These are phyloP conservation scores for Eumaeus atala DNA, from an alignment of 1,140 invertebrate species.

Conservation along the genomic window DNA sequence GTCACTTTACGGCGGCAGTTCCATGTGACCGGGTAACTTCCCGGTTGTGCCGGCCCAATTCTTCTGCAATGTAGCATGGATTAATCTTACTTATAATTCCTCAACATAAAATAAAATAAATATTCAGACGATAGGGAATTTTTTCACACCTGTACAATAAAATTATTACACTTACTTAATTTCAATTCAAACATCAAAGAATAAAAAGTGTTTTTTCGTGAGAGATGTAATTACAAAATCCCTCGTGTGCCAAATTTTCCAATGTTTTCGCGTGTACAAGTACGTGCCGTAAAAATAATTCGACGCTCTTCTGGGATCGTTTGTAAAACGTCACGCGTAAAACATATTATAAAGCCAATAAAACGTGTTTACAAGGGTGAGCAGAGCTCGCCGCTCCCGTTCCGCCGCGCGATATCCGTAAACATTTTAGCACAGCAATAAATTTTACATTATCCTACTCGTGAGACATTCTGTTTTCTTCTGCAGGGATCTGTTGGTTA, in stretches of 20 bases:
- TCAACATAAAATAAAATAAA: no score
- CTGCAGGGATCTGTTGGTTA: slow-evolving; percentile 67
- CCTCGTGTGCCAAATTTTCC: slow-evolving; percentile 56
- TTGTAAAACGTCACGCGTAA: slow-evolving; percentile 74
- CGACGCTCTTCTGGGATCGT: slow-evolving; percentile 67
- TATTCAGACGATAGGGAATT: no score
- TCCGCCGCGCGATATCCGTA: slow-evolving; percentile 60
- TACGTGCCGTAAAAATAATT: slow-evolving; percentile 73
- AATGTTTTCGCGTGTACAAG: slow-evolving; percentile 53
- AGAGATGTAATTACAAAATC: slow-evolving; percentile 63
- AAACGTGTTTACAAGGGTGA: slow-evolving; percentile 74
- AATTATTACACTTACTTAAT: slow-evolving; percentile 17
- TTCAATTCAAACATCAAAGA: slow-evolving; percentile 44
- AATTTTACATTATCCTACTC: slow-evolving; percentile 72
- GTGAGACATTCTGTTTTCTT: slow-evolving; percentile 71
- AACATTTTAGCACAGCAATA: slow-evolving; percentile 72
- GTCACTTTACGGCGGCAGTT: no score
- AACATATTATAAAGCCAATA: slow-evolving; percentile 75
- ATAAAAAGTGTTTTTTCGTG: slow-evolving; percentile 58
- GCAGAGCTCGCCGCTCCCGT: slow-evolving; percentile 46
- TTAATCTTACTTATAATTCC: no score
- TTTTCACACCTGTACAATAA: neutral
- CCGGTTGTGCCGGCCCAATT: no score
- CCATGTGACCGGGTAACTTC: no score
- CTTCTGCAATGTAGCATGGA: no score